Percentiles rank a stretch among this genome's conserved stretches.
Conservation (phyloP, 2,113 vertebrate species). For the Camarhynchus parvulus region DNA sequence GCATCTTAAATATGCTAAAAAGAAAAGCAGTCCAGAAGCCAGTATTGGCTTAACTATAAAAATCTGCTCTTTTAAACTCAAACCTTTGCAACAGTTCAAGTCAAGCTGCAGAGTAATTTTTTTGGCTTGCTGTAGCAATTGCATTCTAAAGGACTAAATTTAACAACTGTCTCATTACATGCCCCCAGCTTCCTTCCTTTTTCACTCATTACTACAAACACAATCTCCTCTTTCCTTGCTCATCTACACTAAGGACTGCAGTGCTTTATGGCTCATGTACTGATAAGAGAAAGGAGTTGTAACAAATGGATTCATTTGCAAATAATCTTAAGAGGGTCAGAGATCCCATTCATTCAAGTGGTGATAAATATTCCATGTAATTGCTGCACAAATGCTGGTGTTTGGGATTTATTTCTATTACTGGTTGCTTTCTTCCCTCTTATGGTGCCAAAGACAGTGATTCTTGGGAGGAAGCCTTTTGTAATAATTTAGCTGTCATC, state of each 20-base stretch:
- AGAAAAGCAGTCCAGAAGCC: conserved; percentile 3
- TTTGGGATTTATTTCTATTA: conserved; percentile 56
- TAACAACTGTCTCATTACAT: not conserved
- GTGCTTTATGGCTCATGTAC: not conserved
- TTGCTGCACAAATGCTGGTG: conserved; percentile 20
- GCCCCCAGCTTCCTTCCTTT: conserved; percentile 2
- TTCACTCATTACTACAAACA: conserved; percentile 12
- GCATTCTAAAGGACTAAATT: not conserved
- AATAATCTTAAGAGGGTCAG: conserved; percentile 4
- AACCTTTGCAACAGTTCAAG: conserved; percentile 1
- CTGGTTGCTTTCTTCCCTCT: not conserved
- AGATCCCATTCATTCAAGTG: conserved; percentile 12
- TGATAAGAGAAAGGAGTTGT: conserved; percentile 20
- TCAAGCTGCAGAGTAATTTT: not conserved
- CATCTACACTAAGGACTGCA: not conserved
- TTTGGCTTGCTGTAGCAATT: not conserved
- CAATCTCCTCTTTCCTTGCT: conserved; percentile 1
- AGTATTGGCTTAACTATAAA: conserved; percentile 17
- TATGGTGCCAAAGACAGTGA: not conserved
- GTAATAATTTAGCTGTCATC: conserved; percentile 38
- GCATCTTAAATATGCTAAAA: conserved; percentile 36
- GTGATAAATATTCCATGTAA: conserved; percentile 32
- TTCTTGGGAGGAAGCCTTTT: conserved; percentile 27
- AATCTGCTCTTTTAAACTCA: conserved; percentile 16
- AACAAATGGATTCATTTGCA: conserved; percentile 37